phyloP scores from a whole-genome alignment of 2,888 invertebrate species.

The Drosophila lutescens region DNA sequence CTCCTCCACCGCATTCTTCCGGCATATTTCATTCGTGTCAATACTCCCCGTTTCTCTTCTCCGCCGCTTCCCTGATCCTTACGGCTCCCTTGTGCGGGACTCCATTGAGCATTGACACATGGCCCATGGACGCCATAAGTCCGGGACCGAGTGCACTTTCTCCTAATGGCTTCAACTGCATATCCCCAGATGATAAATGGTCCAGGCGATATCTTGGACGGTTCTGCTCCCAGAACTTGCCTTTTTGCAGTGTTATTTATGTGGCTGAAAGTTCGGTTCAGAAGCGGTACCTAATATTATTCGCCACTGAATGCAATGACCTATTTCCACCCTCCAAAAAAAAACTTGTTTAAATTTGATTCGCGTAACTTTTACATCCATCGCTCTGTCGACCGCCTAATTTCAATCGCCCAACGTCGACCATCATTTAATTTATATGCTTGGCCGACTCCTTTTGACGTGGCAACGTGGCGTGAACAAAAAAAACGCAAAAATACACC shows the following conservation, averaged over 20 bases:
- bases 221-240: constrained; percentile 1
- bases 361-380: constrained; percentile 41
- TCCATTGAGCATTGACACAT: constrained; percentile 47
- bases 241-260: constrained; percentile 43
- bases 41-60: constrained; percentile 6
- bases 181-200: constrained; percentile 52
- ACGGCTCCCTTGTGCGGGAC: constrained; percentile 8
- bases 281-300: background rate
- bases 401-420: constrained; percentile 61
- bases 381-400: constrained; percentile 53
- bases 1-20: constrained; percentile 9
- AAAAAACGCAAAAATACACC: constrained; percentile 28
- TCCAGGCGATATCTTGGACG: constrained; percentile 19
- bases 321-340: background rate
- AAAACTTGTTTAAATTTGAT: constrained; percentile 40
- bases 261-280: constrained; percentile 45
- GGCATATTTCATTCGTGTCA: constrained; percentile 35
- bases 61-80: background rate
- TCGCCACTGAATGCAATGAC: constrained; percentile 22
- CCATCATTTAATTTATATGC: constrained; percentile 76
- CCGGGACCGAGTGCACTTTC: constrained; percentile 34
- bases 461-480: constrained; percentile 41
- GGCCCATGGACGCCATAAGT: constrained; percentile 46
- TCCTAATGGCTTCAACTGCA: constrained; percentile 41
- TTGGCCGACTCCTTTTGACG: constrained; percentile 65